These are phyloP conservation scores for Dryobates pubescens DNA, from an alignment of 2,797 vertebrate genomes.

Conservation along the genomic window DNA sequence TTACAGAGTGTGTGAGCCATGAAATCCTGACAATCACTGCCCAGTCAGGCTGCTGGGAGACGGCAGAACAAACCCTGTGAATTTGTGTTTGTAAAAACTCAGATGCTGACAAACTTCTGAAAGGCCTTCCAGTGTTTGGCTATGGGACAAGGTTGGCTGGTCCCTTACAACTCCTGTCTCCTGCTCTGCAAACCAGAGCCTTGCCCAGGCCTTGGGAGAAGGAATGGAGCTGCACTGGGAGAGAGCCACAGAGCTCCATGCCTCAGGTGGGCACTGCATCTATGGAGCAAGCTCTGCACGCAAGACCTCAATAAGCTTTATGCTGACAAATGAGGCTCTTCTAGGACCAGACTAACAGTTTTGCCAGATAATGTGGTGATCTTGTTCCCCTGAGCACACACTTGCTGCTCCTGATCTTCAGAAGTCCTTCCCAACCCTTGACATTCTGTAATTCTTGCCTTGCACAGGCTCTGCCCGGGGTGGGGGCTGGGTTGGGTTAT, in stretches of 20 bases:
- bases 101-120: background rate
- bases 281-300: fast-evolving
- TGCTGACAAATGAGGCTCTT: fast-evolving
- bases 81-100: fast-evolving
- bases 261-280: background rate
- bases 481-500: fast-evolving
- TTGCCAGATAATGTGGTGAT: fast-evolving
- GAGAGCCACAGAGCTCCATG: fast-evolving
- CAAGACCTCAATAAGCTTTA: background rate
- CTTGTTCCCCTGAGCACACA: background rate
- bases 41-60: background rate
- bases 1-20: background rate
- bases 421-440: no score
- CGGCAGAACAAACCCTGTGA: background rate
- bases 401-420: background rate
- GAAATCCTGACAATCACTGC: background rate
- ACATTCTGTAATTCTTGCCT: background rate
- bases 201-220: background rate
- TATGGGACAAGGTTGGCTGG: background rate
- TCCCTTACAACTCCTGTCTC: background rate
- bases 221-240: background rate
- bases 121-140: background rate
- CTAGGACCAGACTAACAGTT: fast-evolving
- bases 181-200: background rate
- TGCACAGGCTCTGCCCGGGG: background rate